Base-by-base conservation (phyloP, 2,113 vertebrate genomes). In the Chionomys nivalis region DNA sequence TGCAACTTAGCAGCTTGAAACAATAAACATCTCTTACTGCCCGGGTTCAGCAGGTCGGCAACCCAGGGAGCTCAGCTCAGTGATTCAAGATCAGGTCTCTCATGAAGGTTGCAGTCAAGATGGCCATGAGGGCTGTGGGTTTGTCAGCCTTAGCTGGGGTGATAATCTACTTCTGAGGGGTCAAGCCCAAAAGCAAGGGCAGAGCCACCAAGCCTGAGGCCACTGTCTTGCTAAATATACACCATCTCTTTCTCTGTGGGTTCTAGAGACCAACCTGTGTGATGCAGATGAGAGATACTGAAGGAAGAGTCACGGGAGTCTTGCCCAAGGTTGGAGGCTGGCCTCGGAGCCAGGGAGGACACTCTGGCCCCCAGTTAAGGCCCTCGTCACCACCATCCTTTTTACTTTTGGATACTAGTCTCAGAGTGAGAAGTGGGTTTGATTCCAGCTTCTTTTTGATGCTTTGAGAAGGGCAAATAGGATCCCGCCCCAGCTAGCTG, bases 201-300 rank as follows among this genome's bases (percentile, higher is more conserved):
- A 90, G 23, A 66, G 24, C 58, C 76, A 19, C 44, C 16, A 44
- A 23, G 47, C 72, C 1, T 0, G 52, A 65, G 77, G 52, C 42
- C 58, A 19, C 36, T 2, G 5, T 66, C 73, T 90, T 75, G 72
- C 17, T 44, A 42, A 79, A 23, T 12, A 24, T 28, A 31, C 3
- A 52, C 0, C 0, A 28, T 73, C 85, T 66, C 75, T 81, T 90
- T 63, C 63, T 55, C 72, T 10, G 6, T 2, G 21, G 19, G 14
- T 68, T 39, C 3, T 16, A 21, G 0, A 26, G 72, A 26, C 5
- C 19, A 66, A 16, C 63, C 72, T 23, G 33, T 11, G 63, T 16
- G 2, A 0, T 0, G 19, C 24, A 14, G 75, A 14, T 2, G 13
- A 42, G 63, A 63, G n/a, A 0, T 1, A 6, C 17, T 16, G 4